These are phyloP conservation scores for Pseudocheirus occidentalis DNA, from an alignment of 2,797 vertebrate genomes.

Conservation along the genomic window DNA sequence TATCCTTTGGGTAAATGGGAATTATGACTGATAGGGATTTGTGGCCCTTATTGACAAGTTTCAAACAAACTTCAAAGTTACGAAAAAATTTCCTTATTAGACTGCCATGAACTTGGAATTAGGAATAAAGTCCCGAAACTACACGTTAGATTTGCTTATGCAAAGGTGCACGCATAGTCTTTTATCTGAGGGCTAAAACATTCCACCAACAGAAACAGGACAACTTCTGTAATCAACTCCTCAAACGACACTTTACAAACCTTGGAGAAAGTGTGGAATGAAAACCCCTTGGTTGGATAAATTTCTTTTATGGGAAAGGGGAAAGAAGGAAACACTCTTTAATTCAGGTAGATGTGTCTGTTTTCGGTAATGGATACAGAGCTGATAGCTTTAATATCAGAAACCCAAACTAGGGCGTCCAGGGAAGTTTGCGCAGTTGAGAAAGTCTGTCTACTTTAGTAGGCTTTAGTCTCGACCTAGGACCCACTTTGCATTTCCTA, in stretches of 20 bases:
- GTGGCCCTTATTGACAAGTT: neutral
- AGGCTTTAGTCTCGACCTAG: constrained; percentile 45
- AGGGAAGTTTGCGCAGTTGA: constrained; percentile 11
- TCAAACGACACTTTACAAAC: neutral
- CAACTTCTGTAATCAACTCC: neutral
- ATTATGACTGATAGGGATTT: fast-evolving
- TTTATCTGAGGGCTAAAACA: neutral
- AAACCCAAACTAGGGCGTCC: neutral
- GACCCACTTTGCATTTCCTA: neutral
- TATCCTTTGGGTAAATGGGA: neutral
- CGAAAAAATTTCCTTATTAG: neutral
- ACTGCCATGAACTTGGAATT: neutral
- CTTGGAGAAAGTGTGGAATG: neutral
- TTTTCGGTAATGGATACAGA: neutral
- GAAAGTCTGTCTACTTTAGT: neutral
- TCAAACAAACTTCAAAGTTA: neutral
- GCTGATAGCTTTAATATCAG: neutral
- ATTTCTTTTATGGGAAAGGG: neutral
- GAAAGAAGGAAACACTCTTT: neutral
- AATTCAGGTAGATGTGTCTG: neutral
- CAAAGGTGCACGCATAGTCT: neutral
- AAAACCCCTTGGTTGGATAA: neutral
- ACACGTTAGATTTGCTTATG: neutral
- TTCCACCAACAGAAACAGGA: neutral
- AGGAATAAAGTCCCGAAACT: neutral